A percentile compares a stretch with the other conserved stretches of the same genome.
Conservation (phyloP, 2,113 vertebrate species). For the Chaetops frenatus region DNA sequence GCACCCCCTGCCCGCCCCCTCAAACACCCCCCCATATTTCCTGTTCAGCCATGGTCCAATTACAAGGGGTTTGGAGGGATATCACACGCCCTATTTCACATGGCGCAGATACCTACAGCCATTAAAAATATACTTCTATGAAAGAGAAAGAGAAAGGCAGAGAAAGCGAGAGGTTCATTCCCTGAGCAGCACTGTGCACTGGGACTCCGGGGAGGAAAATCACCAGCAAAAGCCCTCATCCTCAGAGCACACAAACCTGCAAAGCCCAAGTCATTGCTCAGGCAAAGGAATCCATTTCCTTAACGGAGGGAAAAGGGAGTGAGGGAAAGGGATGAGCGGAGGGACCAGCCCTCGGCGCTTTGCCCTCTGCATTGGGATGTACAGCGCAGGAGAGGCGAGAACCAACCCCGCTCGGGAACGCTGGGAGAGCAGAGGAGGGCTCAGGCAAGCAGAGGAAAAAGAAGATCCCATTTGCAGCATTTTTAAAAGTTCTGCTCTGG, state of each 20-base stretch:
- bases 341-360: background rate
- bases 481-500: constrained; percentile 78
- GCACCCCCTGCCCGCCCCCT: background rate
- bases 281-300: constrained; percentile 22
- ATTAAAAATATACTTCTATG: background rate
- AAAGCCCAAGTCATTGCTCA: background rate
- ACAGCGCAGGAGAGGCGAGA: background rate
- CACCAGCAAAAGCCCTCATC: background rate
- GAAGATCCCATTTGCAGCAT: constrained; percentile 73
- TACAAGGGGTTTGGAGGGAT: background rate
- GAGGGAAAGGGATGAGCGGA: background rate
- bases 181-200: background rate
- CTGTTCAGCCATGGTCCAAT: constrained; percentile 16
- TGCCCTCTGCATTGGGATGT: background rate
- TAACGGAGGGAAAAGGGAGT: background rate
- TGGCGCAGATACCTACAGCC: background rate
- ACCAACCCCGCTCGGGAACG: background rate
- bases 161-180: background rate
- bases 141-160: constrained; percentile 6
- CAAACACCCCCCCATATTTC: constrained; percentile 6
- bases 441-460: constrained; percentile 37
- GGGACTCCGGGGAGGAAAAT: background rate
- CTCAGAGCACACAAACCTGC: background rate
- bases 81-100: background rate
- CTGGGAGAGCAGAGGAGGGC: constrained; percentile 68